These are phyloP conservation scores for Nannospalax galili DNA, from an alignment of 2,113 vertebrate species.

Conservation along the genomic window DNA sequence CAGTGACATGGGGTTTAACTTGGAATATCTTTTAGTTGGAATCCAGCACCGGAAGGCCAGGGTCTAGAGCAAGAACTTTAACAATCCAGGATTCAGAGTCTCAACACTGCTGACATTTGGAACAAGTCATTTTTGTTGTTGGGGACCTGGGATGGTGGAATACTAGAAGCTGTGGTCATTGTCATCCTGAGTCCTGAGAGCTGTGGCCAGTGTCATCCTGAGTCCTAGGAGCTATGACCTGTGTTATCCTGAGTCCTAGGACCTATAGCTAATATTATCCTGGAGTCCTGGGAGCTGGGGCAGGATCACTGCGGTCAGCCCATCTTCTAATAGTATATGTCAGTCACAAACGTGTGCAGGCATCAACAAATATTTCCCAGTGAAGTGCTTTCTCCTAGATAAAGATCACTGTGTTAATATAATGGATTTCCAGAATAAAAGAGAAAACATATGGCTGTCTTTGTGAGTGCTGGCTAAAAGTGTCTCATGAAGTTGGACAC, in stretches of 20 bases:
- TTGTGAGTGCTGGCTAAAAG: neutral
- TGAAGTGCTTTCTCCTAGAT: fast-evolving
- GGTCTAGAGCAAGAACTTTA: fast-evolving
- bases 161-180: neutral
- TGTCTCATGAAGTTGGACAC: neutral
- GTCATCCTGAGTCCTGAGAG: neutral
- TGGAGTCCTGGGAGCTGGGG: neutral
- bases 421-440: neutral
- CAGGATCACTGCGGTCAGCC: neutral
- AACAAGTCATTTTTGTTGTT: fast-evolving
- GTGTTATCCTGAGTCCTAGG: no score
- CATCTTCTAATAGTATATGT: neutral
- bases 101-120: neutral
- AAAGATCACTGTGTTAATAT: neutral
- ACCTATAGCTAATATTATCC: no score
- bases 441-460: neutral
- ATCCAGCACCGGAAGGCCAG: neutral
- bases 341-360: neutral
- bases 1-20: neutral
- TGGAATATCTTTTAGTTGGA: neutral
- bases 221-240: neutral
- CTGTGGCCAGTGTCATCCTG: neutral
- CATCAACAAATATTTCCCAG: no score
- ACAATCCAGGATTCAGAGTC: neutral
- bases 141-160: neutral